Base-by-base conservation (phyloP, 2,113 vertebrate genomes). In the Syngnathoides biaculeatus region DNA sequence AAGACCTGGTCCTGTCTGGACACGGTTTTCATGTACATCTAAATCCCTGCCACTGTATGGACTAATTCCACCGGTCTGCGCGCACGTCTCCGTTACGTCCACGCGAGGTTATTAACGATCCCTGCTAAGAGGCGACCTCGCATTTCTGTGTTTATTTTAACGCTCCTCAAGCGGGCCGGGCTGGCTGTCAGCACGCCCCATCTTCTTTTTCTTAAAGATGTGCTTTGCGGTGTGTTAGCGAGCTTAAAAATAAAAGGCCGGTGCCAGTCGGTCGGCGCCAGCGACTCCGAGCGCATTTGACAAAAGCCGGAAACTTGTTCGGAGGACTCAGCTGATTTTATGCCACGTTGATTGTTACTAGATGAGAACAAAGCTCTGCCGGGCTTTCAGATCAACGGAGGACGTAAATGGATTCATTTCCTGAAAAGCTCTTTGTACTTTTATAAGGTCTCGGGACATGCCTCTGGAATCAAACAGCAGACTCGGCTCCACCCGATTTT, bases 121-220 rank as follows among this genome's bases (percentile, higher is more conserved):
- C 5, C 6, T 1, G 26, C 15, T 30, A 14, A 55, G 52, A 17
- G 55, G 26, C 26, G 9, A 19, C 26, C 55, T 57, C 4, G 55
- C 26, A 57, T 57, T 57, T 57, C 30, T 59, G 30, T n/a, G 57
- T 59, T 58, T 58, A 58, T 58, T 58, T 58, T 35, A 58, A 58
- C 56, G 7, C 17, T 30, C 19, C 9, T 38, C 30, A 38, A 35
- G 10, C 10, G 27, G 30, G 48, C 48, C 2, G 1, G 8, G 48
- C 20, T 20, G 20, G 30, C 17, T 5, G 17, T 10, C 30, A 11
- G 10, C 19, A 12, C 7, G 13, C 26, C 3, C 26, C 13, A 14
- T 56, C 53, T 56, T 7, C 24, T 56, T 26, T 26, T 52, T 22
- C 40, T 11, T 42, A 42, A 42, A 42, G 40, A 42, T 11, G 13